Base-by-base conservation (phyloP, 2,113 vertebrate species). In the Nerophis ophidion region DNA sequence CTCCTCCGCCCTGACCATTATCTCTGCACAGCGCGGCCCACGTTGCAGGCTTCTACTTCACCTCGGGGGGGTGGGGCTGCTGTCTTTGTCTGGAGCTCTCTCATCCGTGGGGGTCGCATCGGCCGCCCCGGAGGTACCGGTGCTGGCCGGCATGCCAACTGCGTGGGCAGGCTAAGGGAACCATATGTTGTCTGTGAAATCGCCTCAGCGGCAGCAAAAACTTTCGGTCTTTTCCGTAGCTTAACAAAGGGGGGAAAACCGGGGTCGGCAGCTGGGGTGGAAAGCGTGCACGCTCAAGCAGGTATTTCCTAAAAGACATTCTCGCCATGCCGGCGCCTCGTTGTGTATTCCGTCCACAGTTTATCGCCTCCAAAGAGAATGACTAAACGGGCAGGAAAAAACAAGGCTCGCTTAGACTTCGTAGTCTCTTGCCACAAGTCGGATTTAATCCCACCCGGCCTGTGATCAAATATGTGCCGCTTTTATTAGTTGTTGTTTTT, bases 101-200 rank as follows among this genome's bases (percentile, higher is more conserved):
- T 80, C 62, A 72, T 81, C 81, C 84, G 74, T 77, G 49, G 82
- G 81, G 84, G 81, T 87, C 77, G 77, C 74, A 60, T 58, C 72
- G 61, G 60, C 68, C 34, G 36, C 81, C 87, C 81, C 57, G 68
- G 45, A 85, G 87, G 72, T 70, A 75, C 69, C 55, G 56, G 69
- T 74, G 72, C 69, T 76, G 75, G 82, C 74, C 79, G 74, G 70
- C 48, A 48, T 77, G 83, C 81, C 84, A 85, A 80, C 66, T 72
- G 73, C 63, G 78, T 72, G 67, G 74, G 79, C 68, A 74, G 45
- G 70, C 72, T 79, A 77, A 77, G 58, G 72, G 67, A 71, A 52
- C 71, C 87, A 70, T 88, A 85, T 86, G 83, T 69, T 65, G 67
- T 67, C 73, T 82, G 76, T 75, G 75, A 71, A 77, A 55, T 61